phyloP scores from a whole-genome alignment of 2,888 invertebrate genomes.

The Acronicta leporina region DNA sequence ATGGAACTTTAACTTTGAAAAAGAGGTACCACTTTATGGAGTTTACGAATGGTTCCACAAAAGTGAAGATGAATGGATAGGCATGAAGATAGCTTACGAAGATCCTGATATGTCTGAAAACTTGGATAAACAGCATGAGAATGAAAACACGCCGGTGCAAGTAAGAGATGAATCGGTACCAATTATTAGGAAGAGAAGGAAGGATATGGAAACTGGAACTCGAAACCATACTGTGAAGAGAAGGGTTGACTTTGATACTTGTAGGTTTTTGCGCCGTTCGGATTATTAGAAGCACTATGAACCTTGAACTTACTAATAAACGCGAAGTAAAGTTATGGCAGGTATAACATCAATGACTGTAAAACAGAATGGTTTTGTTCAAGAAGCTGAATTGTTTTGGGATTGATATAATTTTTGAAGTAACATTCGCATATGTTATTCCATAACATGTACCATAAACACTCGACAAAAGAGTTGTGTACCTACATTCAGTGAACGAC shows the following conservation, averaged over 20 bases:
- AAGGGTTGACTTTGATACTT: conserved; percentile 65
- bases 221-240: conserved; percentile 62
- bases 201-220: conserved; percentile 32
- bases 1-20: conserved; percentile 89
- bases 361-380: too few species aligned
- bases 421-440: too few species aligned
- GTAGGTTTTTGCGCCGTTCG: not conserved
- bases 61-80: conserved; percentile 64
- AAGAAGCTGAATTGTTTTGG: too few species aligned
- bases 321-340: not conserved
- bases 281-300: conserved; percentile 1
- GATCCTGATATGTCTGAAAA: conserved; percentile 1
- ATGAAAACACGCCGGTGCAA: conserved; percentile 69
- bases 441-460: too few species aligned
- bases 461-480: too few species aligned
- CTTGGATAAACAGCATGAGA: conserved; percentile 54
- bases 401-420: too few species aligned
- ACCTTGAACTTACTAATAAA: not conserved
- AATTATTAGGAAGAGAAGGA: conserved; percentile 61
- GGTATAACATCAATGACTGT: not conserved
- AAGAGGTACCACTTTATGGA: conserved; percentile 80
- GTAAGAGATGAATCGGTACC: conserved; percentile 51
- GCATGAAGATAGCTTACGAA: conserved; percentile 43
- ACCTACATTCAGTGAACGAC: too few species aligned
- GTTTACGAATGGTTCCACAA: conserved; percentile 81